Conservation (phyloP, 2,888 invertebrate genomes). For the Brachycybe producta region DNA sequence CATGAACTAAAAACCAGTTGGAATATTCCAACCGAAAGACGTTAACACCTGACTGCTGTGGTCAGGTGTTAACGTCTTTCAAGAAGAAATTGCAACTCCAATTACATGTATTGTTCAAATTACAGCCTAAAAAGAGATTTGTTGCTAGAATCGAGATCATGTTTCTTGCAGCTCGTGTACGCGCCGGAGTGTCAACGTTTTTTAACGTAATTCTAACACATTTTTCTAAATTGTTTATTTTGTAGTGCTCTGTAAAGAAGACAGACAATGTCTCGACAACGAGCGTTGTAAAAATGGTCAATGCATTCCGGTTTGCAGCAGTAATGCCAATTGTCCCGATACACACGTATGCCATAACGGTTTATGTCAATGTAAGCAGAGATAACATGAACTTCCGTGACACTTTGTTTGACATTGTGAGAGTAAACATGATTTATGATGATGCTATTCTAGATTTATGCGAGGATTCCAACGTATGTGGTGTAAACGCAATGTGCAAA, state of each 20-base stretch:
- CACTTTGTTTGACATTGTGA: no score
- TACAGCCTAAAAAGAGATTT: no score
- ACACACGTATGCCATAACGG: conserved; percentile 21
- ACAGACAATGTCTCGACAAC: conserved; percentile 74
- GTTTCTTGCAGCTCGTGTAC: no score
- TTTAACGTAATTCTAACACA: neutral
- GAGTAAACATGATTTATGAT: neutral
- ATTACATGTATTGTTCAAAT: no score
- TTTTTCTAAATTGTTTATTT: conserved; percentile 25
- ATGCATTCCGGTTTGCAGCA: conserved; percentile 44
- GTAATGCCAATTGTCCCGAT: conserved; percentile 18
- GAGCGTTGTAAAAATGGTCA: conserved; percentile 64
- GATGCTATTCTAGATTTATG: conserved; percentile 54
- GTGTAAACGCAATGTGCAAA: conserved; percentile 61
- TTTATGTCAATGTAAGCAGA: conserved; percentile 15
- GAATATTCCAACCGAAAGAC: no score
- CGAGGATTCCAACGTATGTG: conserved; percentile 55
- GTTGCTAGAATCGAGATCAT: no score
- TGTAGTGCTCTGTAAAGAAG: conserved; percentile 63
- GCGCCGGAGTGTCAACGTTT: no score
- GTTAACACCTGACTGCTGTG: no score
- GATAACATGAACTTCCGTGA: neutral
- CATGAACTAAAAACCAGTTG: no score
- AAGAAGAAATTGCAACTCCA: no score
- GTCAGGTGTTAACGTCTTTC: no score